These are phyloP conservation scores for Rhabditoides inermis DNA, from an alignment of 2,888 invertebrate species.

Conservation along the genomic window DNA sequence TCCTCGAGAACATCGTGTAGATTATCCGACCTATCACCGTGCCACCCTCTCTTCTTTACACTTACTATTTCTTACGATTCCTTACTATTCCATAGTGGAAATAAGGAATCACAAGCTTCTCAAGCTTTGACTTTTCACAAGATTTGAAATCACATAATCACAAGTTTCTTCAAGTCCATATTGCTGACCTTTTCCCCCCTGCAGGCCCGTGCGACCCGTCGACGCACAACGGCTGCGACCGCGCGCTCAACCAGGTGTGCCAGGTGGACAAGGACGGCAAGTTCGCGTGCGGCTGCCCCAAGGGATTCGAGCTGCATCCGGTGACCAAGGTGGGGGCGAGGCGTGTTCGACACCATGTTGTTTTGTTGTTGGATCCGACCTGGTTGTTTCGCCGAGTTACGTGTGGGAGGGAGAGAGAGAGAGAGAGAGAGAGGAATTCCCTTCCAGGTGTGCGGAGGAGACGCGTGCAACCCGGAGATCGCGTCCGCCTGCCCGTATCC, in stretches of 20 bases:
- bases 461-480: constrained; percentile 45
- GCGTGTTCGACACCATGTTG: too few relatives aligned
- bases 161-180: neutral
- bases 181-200: too few relatives aligned
- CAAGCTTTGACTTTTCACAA: too few relatives aligned
- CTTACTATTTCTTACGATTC: too few relatives aligned
- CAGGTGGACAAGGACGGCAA: constrained; percentile 18
- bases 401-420: neutral
- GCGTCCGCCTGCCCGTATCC: constrained; percentile 43
- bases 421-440: neutral
- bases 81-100: too few relatives aligned
- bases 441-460: constrained; percentile 41
- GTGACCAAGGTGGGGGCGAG: constrained; percentile 29
- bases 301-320: constrained; percentile 44
- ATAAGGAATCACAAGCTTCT: too few relatives aligned
- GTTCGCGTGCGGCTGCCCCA: constrained; percentile 36
- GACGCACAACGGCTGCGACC: constrained; percentile 38
- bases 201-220: constrained; percentile 39
- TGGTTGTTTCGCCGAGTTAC: neutral
- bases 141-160: neutral
- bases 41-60: too few relatives aligned
- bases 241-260: constrained; percentile 42
- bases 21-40: too few relatives aligned
- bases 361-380: neutral
- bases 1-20: too few relatives aligned